Evolutionary conservation across 2,797 vertebrate species (phyloP).

Genomic region (Garrulus glandarius): DNA sequence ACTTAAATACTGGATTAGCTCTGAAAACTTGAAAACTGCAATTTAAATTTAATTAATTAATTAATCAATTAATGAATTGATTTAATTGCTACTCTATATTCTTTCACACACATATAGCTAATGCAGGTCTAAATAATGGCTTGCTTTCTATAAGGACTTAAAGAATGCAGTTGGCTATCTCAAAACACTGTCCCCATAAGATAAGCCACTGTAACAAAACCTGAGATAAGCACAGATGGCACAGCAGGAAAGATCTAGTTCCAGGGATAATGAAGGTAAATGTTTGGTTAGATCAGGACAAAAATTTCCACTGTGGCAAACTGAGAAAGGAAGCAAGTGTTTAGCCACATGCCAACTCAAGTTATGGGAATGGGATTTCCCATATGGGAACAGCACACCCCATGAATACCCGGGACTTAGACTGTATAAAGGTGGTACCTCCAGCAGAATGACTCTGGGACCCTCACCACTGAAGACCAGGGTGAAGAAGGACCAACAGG

Average conservation of each 20-base stretch:
- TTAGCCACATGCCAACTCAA: background rate
- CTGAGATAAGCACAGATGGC: background rate
- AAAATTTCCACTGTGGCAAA: background rate
- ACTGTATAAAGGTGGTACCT: background rate
- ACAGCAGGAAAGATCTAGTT: background rate
- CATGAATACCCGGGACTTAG: fast-evolving
- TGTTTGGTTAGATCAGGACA: background rate
- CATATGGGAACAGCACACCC: background rate
- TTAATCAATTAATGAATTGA: background rate
- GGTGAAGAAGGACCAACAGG: background rate
- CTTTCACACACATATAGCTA: background rate
- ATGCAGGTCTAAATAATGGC: background rate
- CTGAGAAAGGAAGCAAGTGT: background rate
- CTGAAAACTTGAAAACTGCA: background rate
- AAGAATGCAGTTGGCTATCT: background rate
- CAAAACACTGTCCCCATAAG: background rate
- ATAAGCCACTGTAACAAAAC: background rate
- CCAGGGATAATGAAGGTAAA: background rate
- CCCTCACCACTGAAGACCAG: background rate
- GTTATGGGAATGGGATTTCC: background rate
- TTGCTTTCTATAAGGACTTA: background rate
- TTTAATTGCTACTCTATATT: background rate
- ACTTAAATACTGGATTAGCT: background rate
- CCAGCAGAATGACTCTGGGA: background rate
- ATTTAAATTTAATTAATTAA: background rate